These are phyloP conservation scores for Acleris holmiana DNA, from an alignment of 2,888 invertebrate genomes.

Conservation along the genomic window DNA sequence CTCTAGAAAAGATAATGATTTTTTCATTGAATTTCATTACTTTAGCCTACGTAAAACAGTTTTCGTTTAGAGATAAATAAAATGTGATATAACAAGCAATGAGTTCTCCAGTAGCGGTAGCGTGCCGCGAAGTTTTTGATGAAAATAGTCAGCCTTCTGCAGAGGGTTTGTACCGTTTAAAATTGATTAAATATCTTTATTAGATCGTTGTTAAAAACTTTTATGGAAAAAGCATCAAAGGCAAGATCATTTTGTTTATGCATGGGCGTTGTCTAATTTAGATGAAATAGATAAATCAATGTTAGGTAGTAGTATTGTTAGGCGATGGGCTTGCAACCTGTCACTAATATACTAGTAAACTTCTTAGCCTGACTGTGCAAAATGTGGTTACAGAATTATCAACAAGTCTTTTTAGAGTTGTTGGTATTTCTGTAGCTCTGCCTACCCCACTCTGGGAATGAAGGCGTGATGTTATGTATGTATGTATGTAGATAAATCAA, in stretches of 20 bases:
- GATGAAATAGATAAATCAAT: conserved; percentile 4
- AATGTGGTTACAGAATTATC: too few relatives aligned
- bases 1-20: conserved; percentile 33
- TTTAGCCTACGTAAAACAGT: conserved; percentile 34
- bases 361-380: too few relatives aligned
- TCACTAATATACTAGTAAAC: too few relatives aligned
- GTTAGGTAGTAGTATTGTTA: too few relatives aligned
- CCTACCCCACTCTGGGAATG: too few relatives aligned
- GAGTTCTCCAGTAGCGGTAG: conserved; percentile 83
- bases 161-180: conserved; percentile 86
- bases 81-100: conserved; percentile 56
- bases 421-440: too few relatives aligned
- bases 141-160: conserved; percentile 92
- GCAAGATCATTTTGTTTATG: neutral
- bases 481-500: conserved; percentile 7
- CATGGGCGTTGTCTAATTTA: neutral
- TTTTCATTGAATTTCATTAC: conserved; percentile 30
- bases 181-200: conserved; percentile 23
- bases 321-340: too few relatives aligned
- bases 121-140: conserved; percentile 93
- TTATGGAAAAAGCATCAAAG: neutral
- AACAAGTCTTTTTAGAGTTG: too few relatives aligned
- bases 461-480: too few relatives aligned
- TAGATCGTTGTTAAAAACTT: neutral
- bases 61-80: conserved; percentile 54